Conservation (phyloP, 1,140 invertebrate genomes). For the Pollicipes pollicipes region DNA sequence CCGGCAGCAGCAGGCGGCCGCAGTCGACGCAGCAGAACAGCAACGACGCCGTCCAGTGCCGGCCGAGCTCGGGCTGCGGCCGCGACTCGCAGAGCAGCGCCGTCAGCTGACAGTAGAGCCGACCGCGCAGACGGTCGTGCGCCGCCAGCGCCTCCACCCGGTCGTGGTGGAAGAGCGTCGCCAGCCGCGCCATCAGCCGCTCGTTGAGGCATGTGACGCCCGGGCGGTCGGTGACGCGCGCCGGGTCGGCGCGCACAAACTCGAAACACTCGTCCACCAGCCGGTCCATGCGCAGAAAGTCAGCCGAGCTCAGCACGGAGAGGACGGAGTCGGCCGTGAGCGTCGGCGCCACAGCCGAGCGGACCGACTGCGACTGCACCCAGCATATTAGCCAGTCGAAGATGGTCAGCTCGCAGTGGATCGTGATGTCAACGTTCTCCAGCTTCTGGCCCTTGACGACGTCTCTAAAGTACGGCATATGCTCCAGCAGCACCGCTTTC, state of each 20-base stretch:
- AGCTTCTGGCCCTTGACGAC: conserved; percentile 43
- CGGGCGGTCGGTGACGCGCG: conserved; percentile 54
- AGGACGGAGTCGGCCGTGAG: conserved; percentile 29
- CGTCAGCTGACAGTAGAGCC: conserved; percentile 63
- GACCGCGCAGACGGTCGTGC: conserved; percentile 63
- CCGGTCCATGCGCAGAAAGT: conserved; percentile 83
- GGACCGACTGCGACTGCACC: conserved; percentile 36
- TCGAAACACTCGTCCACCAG: conserved; percentile 60
- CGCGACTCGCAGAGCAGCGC: conserved; percentile 47
- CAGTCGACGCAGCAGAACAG: conserved; percentile 42
- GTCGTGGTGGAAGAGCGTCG: conserved; percentile 56
- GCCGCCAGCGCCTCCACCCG: conserved; percentile 56
- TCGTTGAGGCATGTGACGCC: conserved; percentile 64
- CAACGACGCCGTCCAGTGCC: conserved; percentile 53
- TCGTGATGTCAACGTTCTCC: conserved; percentile 91
- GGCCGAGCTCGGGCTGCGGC: conserved; percentile 49
- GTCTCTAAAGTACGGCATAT: conserved; percentile 5
- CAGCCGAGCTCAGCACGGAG: conserved; percentile 72
- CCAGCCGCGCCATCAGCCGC: conserved; percentile 48
- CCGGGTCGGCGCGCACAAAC: conserved; percentile 58
- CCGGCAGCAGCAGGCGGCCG: conserved; percentile 12
- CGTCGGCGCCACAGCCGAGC: conserved; percentile 6
- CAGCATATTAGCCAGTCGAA: conserved; percentile 95
- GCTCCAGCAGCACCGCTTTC: background rate
- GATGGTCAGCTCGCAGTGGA: conserved; percentile 79